A percentile compares a stretch with the other conserved stretches of the same genome.
Evolutionary conservation across 2,113 vertebrate species (phyloP).

Genomic region (Oreochromis spilurus): DNA sequence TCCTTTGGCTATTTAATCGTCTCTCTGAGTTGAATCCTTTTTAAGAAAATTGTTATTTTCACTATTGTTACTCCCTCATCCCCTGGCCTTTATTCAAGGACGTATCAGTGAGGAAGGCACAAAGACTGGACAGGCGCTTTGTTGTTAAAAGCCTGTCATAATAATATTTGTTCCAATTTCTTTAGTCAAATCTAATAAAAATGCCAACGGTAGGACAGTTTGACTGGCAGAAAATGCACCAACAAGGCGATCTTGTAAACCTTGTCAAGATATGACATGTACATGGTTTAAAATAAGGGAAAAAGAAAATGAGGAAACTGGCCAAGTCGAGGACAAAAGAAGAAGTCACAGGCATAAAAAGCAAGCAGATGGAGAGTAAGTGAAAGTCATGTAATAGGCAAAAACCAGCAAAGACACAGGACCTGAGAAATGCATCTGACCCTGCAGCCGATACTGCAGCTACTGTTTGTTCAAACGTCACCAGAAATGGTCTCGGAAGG

Average conservation of each 20-base stretch:
- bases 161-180: neutral
- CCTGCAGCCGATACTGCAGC: neutral
- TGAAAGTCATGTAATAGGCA: neutral
- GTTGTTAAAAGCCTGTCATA: neutral
- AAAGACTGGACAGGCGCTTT: neutral
- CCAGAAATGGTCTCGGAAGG: neutral
- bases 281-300: neutral
- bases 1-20: neutral
- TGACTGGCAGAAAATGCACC: neutral
- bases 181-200: neutral
- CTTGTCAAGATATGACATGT: no score
- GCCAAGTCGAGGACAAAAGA: neutral
- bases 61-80: neutral
- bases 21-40: neutral
- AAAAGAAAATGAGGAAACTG: neutral
- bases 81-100: neutral
- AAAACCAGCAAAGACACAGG: neutral
- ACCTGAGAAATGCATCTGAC: neutral
- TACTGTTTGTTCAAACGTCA: neutral
- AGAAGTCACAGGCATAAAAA: neutral
- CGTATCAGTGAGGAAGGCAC: neutral
- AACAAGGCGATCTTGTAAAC: neutral
- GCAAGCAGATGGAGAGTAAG: neutral
- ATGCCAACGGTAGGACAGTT: neutral
- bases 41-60: neutral